A percentile compares a stretch with the other conserved stretches of the same genome.
These are phyloP conservation scores for Pachypeltis micranthus DNA, from an alignment of 1,140 invertebrate species.

Conservation along the genomic window DNA sequence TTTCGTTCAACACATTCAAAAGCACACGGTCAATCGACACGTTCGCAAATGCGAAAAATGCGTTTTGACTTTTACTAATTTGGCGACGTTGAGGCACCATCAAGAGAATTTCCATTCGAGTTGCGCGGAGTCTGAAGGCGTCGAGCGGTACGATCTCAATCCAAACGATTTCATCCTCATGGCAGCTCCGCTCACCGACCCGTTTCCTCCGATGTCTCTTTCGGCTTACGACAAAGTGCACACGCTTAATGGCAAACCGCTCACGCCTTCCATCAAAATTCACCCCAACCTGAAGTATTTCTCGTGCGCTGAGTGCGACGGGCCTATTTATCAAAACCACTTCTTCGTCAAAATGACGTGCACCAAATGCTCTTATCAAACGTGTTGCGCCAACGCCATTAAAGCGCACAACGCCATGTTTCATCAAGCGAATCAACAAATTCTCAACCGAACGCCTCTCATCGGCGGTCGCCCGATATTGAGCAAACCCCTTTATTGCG, in stretches of 20 bases:
- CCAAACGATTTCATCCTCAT: slow-evolving; percentile 1
- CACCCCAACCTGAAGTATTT: not conserved
- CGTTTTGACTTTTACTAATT: slow-evolving; percentile 3
- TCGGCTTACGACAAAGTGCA: not conserved
- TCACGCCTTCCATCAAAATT: not conserved
- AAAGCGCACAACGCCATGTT: not conserved
- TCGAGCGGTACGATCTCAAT: not conserved
- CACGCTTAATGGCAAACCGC: not conserved
- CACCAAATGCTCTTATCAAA: not conserved
- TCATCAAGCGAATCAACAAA: not conserved
- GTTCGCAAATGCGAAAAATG: not conserved
- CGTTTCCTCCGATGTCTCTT: not conserved
- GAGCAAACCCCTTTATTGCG: not conserved
- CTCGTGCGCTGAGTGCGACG: slow-evolving; percentile 9
- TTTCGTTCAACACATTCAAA: slow-evolving; percentile 11
- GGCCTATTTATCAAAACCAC: not conserved
- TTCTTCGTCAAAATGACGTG: not conserved
- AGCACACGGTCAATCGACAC: not conserved
- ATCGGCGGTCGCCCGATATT: not conserved
- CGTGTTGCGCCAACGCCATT: not conserved
- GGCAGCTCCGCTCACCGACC: not conserved
- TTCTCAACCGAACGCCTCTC: not conserved
- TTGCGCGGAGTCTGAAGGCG: not conserved
- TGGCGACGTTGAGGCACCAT: not conserved
- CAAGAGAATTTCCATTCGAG: not conserved